Evolutionary conservation across 2,888 invertebrate species (phyloP).

Genomic region (Acleris sparsana): DNA sequence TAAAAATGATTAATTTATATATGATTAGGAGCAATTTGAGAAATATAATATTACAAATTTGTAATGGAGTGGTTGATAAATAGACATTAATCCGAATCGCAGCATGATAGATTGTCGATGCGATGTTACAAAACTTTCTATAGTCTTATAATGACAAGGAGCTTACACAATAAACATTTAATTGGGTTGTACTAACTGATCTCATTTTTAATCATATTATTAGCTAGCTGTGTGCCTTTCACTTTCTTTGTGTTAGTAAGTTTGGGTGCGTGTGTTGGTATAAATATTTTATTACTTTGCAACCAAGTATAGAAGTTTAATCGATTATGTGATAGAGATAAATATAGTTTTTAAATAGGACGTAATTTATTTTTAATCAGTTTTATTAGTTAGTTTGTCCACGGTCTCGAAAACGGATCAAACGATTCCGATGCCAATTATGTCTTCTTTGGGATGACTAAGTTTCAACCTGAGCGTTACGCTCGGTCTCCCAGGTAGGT

Average conservation of each 20-base stretch:
- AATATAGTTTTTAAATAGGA: too few relatives aligned
- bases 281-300: too few relatives aligned
- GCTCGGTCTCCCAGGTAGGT: too few relatives aligned
- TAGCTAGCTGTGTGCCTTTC: constrained; percentile 61
- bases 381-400: too few relatives aligned
- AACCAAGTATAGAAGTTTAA: too few relatives aligned
- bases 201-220: constrained; percentile 69
- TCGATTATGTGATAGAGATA: too few relatives aligned
- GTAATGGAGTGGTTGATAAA: constrained; percentile 69
- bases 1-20: constrained; percentile 16
- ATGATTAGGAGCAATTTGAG: constrained; percentile 15
- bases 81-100: constrained; percentile 59
- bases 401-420: too few relatives aligned
- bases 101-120: constrained; percentile 65
- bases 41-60: constrained; percentile 38
- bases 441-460: too few relatives aligned
- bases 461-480: too few relatives aligned
- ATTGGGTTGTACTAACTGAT: constrained; percentile 74
- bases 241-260: constrained; percentile 66
- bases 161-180: constrained; percentile 74
- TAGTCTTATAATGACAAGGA: constrained; percentile 64
- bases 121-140: constrained; percentile 65
- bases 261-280: constrained; percentile 49
- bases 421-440: too few relatives aligned
- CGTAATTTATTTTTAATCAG: too few relatives aligned